A percentile compares a stretch with the other conserved stretches of the same genome.
Conservation (phyloP, 2,797 vertebrate species). For the Centroberyx gerrardi region DNA sequence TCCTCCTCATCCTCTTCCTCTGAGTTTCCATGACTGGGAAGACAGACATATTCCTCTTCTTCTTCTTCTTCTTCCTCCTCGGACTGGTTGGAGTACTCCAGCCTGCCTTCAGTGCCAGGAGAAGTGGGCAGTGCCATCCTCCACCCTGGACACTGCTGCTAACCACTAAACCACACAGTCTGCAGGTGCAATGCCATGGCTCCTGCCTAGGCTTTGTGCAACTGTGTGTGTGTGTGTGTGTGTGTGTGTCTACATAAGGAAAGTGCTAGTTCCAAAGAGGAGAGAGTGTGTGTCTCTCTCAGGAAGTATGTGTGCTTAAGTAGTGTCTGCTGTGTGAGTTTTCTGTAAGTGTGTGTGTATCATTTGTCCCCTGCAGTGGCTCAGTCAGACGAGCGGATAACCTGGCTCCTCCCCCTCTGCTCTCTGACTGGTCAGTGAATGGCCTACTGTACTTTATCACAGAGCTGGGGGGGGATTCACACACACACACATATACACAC, state of each 20-base stretch:
- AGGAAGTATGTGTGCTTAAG: not conserved
- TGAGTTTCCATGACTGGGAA: conserved; percentile 45
- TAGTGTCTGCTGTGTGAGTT: conserved; percentile 27
- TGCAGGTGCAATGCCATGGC: conserved; percentile 54
- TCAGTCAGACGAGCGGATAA: conserved; percentile 35
- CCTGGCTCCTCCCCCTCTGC: conserved; percentile 70
- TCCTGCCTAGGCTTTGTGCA: conserved; percentile 27
- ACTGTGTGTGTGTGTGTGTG: conserved; percentile 24
- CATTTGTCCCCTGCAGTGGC: conserved; percentile 45
- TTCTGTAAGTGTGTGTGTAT: conserved; percentile 50
- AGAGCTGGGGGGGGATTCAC: conserved; percentile 24
- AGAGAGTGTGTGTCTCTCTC: not conserved
- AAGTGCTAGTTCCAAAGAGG: not conserved
- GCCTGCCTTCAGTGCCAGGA: conserved; percentile 44
- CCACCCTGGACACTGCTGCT: conserved; percentile 23
- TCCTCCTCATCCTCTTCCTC: conserved; percentile 59
- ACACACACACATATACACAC: not conserved
- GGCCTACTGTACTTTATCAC: conserved; percentile 54
- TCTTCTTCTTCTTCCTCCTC: conserved; percentile 44
- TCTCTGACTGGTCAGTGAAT: conserved; percentile 57
- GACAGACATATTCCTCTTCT: conserved; percentile 55
- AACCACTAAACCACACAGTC: conserved; percentile 44
- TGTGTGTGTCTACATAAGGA: conserved; percentile 7
- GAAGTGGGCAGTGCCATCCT: conserved; percentile 70
- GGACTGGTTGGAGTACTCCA: conserved; percentile 46